Evolutionary conservation across 2,888 invertebrate genomes (phyloP).

Genomic region (Pocota personata): DNA sequence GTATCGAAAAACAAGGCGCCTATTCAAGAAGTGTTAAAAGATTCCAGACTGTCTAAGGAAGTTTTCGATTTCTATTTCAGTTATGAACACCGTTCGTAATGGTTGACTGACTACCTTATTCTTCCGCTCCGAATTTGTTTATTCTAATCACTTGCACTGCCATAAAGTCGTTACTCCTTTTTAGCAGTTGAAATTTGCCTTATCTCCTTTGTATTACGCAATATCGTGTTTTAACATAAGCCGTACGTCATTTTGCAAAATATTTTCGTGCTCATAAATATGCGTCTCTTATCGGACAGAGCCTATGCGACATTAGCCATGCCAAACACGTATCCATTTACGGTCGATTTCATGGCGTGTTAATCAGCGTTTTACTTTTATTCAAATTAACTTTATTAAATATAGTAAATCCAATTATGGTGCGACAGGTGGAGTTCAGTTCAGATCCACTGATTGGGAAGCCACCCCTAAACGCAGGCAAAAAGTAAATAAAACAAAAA

Average conservation of each 20-base stretch:
- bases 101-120: neutral
- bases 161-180: slow-evolving; percentile 27
- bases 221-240: neutral
- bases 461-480: neutral
- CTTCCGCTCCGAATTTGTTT: neutral
- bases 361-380: slow-evolving; percentile 70
- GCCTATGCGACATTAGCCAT: slow-evolving; percentile 35
- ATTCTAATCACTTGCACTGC: slow-evolving; percentile 28
- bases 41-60: neutral
- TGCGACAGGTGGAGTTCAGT: slow-evolving; percentile 22
- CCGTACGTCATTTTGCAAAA: slow-evolving; percentile 33
- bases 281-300: slow-evolving; percentile 13
- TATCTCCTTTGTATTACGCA: slow-evolving; percentile 8
- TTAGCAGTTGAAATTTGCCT: neutral
- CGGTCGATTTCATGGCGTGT: slow-evolving; percentile 72
- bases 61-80: neutral
- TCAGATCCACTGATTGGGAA: neutral
- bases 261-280: slow-evolving; percentile 25
- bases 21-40: neutral
- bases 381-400: slow-evolving; percentile 69
- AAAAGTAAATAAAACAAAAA: neutral
- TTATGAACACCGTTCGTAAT: neutral
- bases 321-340: slow-evolving; percentile 60
- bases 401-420: slow-evolving; percentile 50
- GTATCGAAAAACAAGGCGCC: neutral